Percentiles rank a stretch among this genome's conserved stretches.
These are phyloP conservation scores for Synergus laeviventris DNA, from an alignment of 2,888 invertebrate species.

Conservation along the genomic window DNA sequence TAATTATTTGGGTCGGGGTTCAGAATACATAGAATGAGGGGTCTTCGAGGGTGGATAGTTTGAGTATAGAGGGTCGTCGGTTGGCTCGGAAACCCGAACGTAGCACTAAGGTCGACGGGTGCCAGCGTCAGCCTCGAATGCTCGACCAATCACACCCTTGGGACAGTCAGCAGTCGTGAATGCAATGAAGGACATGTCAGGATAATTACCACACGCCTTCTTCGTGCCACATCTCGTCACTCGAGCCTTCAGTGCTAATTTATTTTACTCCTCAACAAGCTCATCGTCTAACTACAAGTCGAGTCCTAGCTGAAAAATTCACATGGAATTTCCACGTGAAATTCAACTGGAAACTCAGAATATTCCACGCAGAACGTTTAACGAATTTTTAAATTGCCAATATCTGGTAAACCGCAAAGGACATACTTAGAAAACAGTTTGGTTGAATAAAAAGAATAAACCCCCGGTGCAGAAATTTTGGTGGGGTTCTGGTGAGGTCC, in stretches of 20 bases:
- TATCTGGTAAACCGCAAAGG: no score
- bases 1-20: slow-evolving; percentile 49
- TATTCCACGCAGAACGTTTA: no score
- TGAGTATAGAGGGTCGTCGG: background rate
- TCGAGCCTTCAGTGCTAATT: background rate
- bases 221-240: background rate
- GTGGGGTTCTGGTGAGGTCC: no score
- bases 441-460: no score
- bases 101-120: background rate
- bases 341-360: no score
- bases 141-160: background rate
- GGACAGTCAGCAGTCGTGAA: background rate
- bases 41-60: background rate
- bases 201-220: slow-evolving; percentile 3
- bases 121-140: background rate
- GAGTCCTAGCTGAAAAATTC: no score
- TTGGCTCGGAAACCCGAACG: background rate
- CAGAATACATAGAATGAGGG: background rate
- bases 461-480: no score
- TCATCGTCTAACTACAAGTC: background rate
- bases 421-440: no score
- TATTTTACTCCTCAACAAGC: background rate
- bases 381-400: no score
- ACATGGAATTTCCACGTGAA: no score
- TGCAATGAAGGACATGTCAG: background rate